Percentiles rank a stretch among this genome's conserved stretches.
Conservation (phyloP, 2,888 invertebrate species). For the Aspidiotus destructor region DNA sequence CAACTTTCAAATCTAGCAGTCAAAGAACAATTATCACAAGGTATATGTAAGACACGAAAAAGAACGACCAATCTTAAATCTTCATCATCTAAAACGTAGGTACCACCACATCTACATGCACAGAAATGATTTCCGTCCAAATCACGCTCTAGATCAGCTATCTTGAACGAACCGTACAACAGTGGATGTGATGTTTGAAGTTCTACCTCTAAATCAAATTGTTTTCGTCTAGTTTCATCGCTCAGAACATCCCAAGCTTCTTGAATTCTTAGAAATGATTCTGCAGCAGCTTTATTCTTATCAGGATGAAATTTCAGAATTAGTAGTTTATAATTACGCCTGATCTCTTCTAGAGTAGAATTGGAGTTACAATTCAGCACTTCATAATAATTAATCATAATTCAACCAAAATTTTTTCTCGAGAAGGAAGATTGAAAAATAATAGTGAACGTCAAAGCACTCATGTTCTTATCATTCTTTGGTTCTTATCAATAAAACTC, state of each 20-base stretch:
- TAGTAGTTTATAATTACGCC: neutral
- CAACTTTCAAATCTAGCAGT: neutral
- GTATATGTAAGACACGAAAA: neutral
- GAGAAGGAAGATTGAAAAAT: no score
- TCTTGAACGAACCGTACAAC: neutral
- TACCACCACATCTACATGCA: neutral
- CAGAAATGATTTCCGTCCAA: neutral
- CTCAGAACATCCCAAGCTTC: neutral
- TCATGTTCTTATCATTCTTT: no score
- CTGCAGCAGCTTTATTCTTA: neutral
- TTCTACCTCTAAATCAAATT: neutral
- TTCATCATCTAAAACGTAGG: neutral
- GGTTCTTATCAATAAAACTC: no score
- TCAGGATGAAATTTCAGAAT: neutral
- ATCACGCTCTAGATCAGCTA: neutral
- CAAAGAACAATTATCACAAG: neutral
- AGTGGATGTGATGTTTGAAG: neutral
- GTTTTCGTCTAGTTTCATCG: neutral
- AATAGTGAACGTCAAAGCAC: no score
- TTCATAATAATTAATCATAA: constrained; percentile 2
- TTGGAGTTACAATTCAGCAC: neutral
- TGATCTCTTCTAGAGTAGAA: neutral
- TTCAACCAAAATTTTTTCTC: neutral
- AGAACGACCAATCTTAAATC: neutral
- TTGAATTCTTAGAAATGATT: neutral